Base-by-base conservation (phyloP, 1,140 invertebrate genomes). In the Neodiprion lecontei region DNA sequence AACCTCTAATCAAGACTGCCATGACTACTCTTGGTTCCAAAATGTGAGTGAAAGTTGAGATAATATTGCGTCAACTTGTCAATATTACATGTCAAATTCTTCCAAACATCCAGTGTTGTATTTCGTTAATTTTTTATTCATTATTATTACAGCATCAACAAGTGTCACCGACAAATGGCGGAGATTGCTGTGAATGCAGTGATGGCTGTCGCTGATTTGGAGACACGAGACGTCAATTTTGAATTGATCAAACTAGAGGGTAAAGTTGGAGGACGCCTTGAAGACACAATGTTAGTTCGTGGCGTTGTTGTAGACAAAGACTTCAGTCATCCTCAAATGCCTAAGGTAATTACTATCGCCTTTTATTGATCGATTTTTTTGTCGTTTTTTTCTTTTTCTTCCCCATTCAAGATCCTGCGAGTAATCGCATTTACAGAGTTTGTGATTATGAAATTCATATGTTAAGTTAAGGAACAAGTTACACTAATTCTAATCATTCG, bases 291-390 rank as follows among this genome's bases (percentile, higher is more conserved):
- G 90, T 89, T 99, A 49, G 97, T 99, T 12, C 96, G 95, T 79
- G 99, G 99, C 74, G 99, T 99, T 7, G 94, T 99, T 76, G 93
- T 99, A 21, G 98, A 99, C 84, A 99, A 99, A 89, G 98, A 99
- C 76, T 97, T 99, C 91, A 98, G 96, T 80, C 99, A 99, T 91
- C 97, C 99, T 71, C 99, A 99, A 90, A 99, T 99, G 99, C 98
- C 98, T 1, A 99, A 96, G 91, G 94, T 95, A 85, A 82, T 9
- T 76, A 28, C 9, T 61, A 61, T n/a, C n/a, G 1, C 4, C 28
- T 28, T 28, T 17, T 17, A 17, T 17, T 17, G 17, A 17, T 17
- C 17, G 17, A 17, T 17, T 48, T 74, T 28, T 28, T 28, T 21
- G 1, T n/a, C 4, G 1, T 28, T 28, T 28, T 28, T 28, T 28